Evolutionary conservation across 2,113 vertebrate species (phyloP), one percentile per base, ranked within the genome.

Genomic region (Penelope pileata): DNA sequence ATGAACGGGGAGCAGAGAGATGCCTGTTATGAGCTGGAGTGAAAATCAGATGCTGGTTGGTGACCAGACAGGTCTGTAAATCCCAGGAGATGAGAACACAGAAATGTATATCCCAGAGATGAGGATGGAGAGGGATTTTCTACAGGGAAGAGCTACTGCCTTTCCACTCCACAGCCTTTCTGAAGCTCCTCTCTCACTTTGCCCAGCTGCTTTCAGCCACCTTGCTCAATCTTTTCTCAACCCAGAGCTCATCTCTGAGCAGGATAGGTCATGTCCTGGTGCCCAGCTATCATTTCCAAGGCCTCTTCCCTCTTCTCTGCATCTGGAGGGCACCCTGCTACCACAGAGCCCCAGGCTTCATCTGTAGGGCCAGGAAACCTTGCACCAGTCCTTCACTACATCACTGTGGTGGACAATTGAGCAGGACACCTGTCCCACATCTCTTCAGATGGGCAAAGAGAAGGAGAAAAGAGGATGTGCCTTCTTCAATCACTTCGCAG

Each of bases 401-500:
- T 27, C 10, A 62, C 36, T 38, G 21, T n/a, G 30, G 0, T 43
- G 73, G 73, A 7, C 26, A 53, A 40, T 3, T 30, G 27, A 86
- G 73, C 6, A 36, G 34, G 48, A 77, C 17, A 51, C 2, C 4
- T 0, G 0, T 32, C 29, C 36, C 60, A 62, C 29, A 76, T 9
- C 32, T 22, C 67, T 77, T 56, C 68, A 69, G 19, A 14, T 63
- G 50, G 50, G 32, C 18, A 64, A 40, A 68, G 54, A 80, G 36
- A 53, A 0, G 4, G 34, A 78, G 9, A 48, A 64, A 76, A 69
- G 7, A 10, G 0, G 8, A 38, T 1, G 1, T 12, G 10, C 26
- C 7, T 50, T 62, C 66, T 6, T 9, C 23, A 34, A 13, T 13
- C 58, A 22, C 18, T 53, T 79, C 60, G 48, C 24, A 59, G 26